Conservation (phyloP, 2,797 vertebrate species). For the Hylomyscus alleni region DNA sequence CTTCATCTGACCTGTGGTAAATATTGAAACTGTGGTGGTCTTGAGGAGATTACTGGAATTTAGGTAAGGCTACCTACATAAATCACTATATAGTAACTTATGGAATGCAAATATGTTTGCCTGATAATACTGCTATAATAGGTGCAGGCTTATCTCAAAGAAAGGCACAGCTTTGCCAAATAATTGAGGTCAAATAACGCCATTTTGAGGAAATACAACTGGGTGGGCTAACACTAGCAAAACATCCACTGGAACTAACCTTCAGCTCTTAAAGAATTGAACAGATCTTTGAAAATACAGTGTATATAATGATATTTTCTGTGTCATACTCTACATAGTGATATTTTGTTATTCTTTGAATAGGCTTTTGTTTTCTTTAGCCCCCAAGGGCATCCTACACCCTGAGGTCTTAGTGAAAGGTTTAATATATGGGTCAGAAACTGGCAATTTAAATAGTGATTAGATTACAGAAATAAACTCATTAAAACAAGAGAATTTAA, state of each 20-base stretch:
- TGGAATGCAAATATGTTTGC: fast-evolving
- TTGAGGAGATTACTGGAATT: neutral
- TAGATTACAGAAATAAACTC: neutral
- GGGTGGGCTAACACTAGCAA: neutral
- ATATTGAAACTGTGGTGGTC: neutral
- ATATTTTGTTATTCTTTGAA: neutral
- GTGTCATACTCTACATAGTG: neutral
- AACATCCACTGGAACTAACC: too few relatives aligned
- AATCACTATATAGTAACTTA: neutral
- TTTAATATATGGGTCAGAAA: neutral
- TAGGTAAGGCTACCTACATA: neutral
- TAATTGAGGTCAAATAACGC: neutral
- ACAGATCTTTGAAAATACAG: neutral
- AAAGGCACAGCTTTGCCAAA: neutral
- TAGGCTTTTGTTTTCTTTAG: neutral
- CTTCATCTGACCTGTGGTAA: neutral
- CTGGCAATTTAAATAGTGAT: neutral
- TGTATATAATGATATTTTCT: neutral
- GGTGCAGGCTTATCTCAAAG: neutral
- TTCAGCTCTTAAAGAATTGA: neutral
- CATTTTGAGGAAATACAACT: neutral
- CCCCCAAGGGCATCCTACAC: neutral
- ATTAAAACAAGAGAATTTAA: neutral
- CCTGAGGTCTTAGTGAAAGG: neutral
- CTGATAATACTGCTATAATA: neutral